A percentile compares a stretch with the other conserved stretches of the same genome.
phyloP scores from a whole-genome alignment of 2,888 invertebrate species.

The Lamellibrachia satsuma region DNA sequence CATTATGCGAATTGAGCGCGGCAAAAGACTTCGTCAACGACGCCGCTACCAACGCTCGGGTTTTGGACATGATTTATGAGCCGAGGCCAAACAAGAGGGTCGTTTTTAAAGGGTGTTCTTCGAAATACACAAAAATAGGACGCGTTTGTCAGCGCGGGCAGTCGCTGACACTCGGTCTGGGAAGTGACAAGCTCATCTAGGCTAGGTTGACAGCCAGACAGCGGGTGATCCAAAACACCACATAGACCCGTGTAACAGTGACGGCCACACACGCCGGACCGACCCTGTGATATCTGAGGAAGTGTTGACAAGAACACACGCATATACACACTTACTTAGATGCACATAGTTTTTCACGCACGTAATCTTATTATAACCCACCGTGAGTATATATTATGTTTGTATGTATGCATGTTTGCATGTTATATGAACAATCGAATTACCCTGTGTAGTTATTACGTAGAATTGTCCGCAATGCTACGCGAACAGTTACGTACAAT shows the following conservation, averaged over 20 bases:
- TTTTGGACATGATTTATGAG: not conserved
- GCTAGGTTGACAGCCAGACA: not conserved
- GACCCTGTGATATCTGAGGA: not conserved
- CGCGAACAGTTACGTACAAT: no score
- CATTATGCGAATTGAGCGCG: not conserved
- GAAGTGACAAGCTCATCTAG: not conserved
- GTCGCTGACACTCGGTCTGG: not conserved
- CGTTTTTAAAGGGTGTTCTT: conserved; percentile 13
- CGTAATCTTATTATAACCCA: not conserved
- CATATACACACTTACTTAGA: not conserved
- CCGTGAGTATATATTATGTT: no score
- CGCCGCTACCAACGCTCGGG: not conserved
- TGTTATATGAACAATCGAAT: no score
- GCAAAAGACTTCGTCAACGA: not conserved
- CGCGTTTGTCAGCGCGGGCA: not conserved
- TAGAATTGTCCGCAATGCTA: no score
- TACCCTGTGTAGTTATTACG: no score
- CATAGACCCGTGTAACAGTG: not conserved
- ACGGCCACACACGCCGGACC: not conserved
- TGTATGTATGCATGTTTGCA: no score
- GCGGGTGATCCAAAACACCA: not conserved
- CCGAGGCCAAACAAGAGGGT: conserved; percentile 10
- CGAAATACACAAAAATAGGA: conserved; percentile 14
- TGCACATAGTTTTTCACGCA: not conserved
- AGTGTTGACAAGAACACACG: not conserved